Conservation (phyloP, 2,797 vertebrate genomes). For the Mus caroli region DNA sequence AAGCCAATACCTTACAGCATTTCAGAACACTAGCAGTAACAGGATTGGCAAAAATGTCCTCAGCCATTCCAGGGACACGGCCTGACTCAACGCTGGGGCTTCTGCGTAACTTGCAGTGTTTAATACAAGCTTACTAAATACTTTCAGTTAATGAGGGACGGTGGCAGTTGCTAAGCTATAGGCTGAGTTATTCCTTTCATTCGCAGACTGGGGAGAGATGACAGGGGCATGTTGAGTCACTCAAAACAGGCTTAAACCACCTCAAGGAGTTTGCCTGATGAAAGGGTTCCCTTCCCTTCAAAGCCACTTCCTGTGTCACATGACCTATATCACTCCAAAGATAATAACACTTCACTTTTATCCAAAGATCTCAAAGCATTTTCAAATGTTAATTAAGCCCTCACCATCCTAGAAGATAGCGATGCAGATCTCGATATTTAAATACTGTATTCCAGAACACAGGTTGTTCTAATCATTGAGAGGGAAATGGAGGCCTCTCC, state of each 20-base stretch:
- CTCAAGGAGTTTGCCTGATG: slow-evolving; percentile 81
- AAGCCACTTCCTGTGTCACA: slow-evolving; percentile 84
- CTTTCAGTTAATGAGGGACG: slow-evolving; percentile 59
- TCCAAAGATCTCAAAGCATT: slow-evolving; percentile 85
- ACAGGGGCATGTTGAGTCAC: slow-evolving; percentile 79
- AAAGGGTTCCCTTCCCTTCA: slow-evolving; percentile 84
- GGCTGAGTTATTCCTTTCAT: slow-evolving; percentile 75
- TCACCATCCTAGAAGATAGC: slow-evolving; percentile 74
- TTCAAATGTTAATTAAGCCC: slow-evolving; percentile 83
- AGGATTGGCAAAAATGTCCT: slow-evolving; percentile 41
- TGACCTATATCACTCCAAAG: slow-evolving; percentile 80
- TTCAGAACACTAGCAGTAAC: not conserved
- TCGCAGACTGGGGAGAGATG: slow-evolving; percentile 72
- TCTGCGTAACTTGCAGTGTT: slow-evolving; percentile 65
- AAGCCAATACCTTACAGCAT: slow-evolving; percentile 16
- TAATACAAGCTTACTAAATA: slow-evolving; percentile 62
- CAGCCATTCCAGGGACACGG: not conserved
- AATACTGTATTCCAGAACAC: slow-evolving; percentile 76
- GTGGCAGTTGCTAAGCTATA: slow-evolving; percentile 69
- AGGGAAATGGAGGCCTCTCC: slow-evolving; percentile 56
- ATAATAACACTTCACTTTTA: slow-evolving; percentile 85
- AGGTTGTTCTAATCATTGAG: slow-evolving; percentile 72
- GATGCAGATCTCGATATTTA: slow-evolving; percentile 68
- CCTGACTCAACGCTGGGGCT: slow-evolving; percentile 40
- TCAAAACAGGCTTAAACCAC: slow-evolving; percentile 81